phyloP scores from a whole-genome alignment of 2,113 vertebrate genomes.

The Nerophis lumbriciformis region DNA sequence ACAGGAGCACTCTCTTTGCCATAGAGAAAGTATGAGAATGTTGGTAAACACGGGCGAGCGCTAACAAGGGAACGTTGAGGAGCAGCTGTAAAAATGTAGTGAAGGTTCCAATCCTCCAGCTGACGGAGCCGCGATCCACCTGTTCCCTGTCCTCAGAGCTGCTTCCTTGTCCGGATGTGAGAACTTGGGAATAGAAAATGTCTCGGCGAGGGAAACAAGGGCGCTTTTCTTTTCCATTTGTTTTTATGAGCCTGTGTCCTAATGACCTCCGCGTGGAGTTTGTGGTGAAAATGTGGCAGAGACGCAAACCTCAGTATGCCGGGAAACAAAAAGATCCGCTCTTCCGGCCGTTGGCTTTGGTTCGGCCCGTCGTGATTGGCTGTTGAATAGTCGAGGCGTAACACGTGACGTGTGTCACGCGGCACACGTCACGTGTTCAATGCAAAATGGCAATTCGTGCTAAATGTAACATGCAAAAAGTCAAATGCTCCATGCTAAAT shows the following conservation, averaged over 20 bases:
- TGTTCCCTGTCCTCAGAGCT: slow-evolving; percentile 50
- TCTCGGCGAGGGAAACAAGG: slow-evolving; percentile 44
- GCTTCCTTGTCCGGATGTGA: slow-evolving; percentile 51
- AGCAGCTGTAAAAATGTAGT: too few species aligned
- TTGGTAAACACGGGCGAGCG: too few species aligned
- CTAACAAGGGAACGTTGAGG: too few species aligned
- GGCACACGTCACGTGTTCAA: too few species aligned
- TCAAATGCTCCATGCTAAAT: too few species aligned
- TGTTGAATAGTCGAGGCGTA: slow-evolving; percentile 2
- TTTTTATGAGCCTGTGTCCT: slow-evolving; percentile 20
- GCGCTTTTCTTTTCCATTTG: slow-evolving; percentile 10
- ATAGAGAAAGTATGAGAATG: too few species aligned
- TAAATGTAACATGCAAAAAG: too few species aligned
- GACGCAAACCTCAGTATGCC: slow-evolving; percentile 21
- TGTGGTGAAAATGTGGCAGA: slow-evolving; percentile 34
- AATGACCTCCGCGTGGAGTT: slow-evolving; percentile 41
- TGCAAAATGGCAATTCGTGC: too few species aligned
- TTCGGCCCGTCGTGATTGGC: slow-evolving; percentile 29
- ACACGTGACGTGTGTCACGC: too few species aligned
- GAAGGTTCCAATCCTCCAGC: slow-evolving; percentile 13
- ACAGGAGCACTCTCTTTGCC: too few species aligned
- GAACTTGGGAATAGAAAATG: slow-evolving; percentile 51
- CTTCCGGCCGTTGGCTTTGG: slow-evolving; percentile 11
- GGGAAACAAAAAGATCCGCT: slow-evolving; percentile 24
- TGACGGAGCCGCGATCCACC: slow-evolving; percentile 45